A percentile compares a stretch with the other conserved stretches of the same genome.
These are phyloP conservation scores for Lepidothrix coronata DNA, from an alignment of 2,113 vertebrate genomes.

Conservation along the genomic window DNA sequence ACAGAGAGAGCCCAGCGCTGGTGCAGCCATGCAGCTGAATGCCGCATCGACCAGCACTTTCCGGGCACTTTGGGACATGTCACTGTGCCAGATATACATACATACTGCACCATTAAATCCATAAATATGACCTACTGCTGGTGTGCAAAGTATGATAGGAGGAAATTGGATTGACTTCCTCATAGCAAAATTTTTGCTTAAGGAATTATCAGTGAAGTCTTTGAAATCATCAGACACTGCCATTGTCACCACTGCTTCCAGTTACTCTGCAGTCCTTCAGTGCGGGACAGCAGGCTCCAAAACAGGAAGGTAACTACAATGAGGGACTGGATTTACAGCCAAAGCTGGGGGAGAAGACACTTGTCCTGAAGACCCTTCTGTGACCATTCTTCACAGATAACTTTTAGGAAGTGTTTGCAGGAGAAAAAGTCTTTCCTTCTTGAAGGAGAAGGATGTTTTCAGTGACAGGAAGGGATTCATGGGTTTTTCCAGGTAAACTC, in stretches of 20 bases:
- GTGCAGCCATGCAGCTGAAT: background rate
- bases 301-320: background rate
- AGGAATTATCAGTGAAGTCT: background rate
- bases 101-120: background rate
- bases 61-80: background rate
- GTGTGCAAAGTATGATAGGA: background rate
- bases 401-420: background rate
- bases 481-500: background rate
- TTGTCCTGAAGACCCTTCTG: background rate
- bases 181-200: background rate
- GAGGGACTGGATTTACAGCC: background rate
- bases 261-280: background rate
- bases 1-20: background rate
- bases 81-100: background rate
- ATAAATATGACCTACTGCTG: background rate
- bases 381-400: background rate
- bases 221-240: background rate
- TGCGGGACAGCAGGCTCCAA: background rate
- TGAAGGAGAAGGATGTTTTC: background rate
- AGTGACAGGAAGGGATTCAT: background rate
- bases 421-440: background rate
- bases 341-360: background rate
- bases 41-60: fast-evolving
- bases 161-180: background rate
- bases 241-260: background rate